Evolutionary conservation across 2,888 invertebrate species (phyloP).

Genomic region (Andrena camellia): DNA sequence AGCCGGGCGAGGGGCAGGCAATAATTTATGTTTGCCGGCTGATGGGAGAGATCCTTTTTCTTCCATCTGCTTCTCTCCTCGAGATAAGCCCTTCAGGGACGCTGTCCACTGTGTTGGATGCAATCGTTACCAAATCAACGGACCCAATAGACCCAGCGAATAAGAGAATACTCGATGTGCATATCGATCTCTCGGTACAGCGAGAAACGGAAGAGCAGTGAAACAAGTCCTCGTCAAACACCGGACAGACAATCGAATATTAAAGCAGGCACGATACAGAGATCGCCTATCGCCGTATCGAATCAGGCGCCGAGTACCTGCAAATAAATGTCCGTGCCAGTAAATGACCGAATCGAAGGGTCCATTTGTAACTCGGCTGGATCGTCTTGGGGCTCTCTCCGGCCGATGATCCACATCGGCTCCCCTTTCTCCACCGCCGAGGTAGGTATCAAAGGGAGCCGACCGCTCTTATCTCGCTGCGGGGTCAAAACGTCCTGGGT

Average conservation of each 20-base stretch:
- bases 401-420: constrained; percentile 55
- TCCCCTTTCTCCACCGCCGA: constrained; percentile 4
- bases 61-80: background rate
- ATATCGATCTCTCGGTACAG: too few relatives aligned
- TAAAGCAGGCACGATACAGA: constrained; percentile 17
- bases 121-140: background rate
- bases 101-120: background rate
- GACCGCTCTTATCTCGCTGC: constrained; percentile 81
- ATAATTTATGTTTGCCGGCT: constrained; percentile 49
- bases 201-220: too few relatives aligned
- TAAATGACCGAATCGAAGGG: constrained; percentile 65
- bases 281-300: constrained; percentile 41
- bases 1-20: constrained; percentile 18
- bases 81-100: background rate
- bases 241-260: too few relatives aligned
- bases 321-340: constrained; percentile 52
- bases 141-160: too few relatives aligned
- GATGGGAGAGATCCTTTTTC: constrained; percentile 47
- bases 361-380: constrained; percentile 61
- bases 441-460: constrained; percentile 79
- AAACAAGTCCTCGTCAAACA: too few relatives aligned
- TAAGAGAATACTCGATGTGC: too few relatives aligned
- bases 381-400: constrained; percentile 45
- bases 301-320: constrained; percentile 55
- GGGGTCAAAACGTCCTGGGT: constrained; percentile 82